Conservation (phyloP, 1,140 invertebrate genomes). For the Sitophilus oryzae region DNA sequence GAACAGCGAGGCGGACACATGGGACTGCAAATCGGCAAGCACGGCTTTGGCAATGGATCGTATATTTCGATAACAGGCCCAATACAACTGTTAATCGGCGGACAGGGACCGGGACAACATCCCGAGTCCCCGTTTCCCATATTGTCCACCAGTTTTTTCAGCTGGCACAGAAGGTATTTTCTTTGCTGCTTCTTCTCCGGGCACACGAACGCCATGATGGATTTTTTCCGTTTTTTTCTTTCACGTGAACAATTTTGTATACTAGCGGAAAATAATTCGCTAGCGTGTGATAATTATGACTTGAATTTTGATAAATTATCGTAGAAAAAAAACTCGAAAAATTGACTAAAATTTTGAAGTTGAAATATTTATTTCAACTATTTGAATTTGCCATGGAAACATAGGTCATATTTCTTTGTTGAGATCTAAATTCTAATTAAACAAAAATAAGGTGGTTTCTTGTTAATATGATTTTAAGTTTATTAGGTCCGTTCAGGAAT, state of each 20-base stretch:
- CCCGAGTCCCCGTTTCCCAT: slow-evolving; percentile 32
- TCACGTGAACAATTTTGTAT: background rate
- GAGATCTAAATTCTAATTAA: too few relatives aligned
- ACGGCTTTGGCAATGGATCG: slow-evolving; percentile 40
- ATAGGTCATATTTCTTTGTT: too few relatives aligned
- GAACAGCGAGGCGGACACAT: slow-evolving; percentile 23
- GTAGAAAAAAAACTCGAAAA: background rate
- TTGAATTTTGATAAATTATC: slow-evolving; percentile 13
- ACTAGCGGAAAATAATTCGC: background rate
- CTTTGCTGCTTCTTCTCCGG: slow-evolving; percentile 32
- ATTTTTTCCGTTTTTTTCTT: slow-evolving; percentile 2
- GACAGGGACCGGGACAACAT: slow-evolving; percentile 23
- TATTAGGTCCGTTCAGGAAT: too few relatives aligned
- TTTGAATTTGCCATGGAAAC: slow-evolving; percentile 6
- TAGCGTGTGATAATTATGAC: slow-evolving; percentile 5
- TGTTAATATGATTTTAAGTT: too few relatives aligned
- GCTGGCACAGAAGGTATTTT: slow-evolving; percentile 32
- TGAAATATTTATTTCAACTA: slow-evolving; percentile 17
- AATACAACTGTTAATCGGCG: slow-evolving; percentile 26
- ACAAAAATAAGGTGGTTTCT: too few relatives aligned
- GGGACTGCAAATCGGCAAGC: slow-evolving; percentile 38
- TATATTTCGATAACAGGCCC: slow-evolving; percentile 42
- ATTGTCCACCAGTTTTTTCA: slow-evolving; percentile 37
- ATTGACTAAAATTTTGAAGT: slow-evolving; percentile 17
- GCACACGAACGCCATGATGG: slow-evolving; percentile 29